Conservation (phyloP, 1,140 invertebrate species). For the Leptinotarsa lineolata region DNA sequence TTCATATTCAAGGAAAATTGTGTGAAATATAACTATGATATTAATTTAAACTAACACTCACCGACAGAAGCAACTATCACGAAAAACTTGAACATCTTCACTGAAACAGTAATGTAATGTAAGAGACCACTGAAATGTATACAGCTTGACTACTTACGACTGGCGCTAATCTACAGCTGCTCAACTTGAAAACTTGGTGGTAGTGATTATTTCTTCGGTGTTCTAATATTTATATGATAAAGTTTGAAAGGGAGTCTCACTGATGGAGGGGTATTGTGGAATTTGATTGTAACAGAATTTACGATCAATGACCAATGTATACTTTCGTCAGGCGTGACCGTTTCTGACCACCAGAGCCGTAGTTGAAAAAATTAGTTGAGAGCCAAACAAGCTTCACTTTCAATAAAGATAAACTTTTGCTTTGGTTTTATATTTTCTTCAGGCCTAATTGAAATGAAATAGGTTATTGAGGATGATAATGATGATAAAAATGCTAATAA, state of each 20-base stretch:
- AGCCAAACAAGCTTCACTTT: no score
- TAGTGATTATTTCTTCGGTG: not conserved
- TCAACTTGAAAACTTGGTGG: not conserved
- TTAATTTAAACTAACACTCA: conserved; percentile 17
- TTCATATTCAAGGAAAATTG: no score
- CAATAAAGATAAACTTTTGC: no score
- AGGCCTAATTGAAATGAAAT: no score
- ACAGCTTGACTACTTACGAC: no score
- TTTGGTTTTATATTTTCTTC: no score
- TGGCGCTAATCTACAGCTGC: no score
- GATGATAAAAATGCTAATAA: no score
- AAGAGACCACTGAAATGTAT: no score
- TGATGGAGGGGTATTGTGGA: not conserved
- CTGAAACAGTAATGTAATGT: not conserved
- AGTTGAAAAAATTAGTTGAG: not conserved
- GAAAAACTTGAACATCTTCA: conserved; percentile 41
- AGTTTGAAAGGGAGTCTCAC: conserved; percentile 1
- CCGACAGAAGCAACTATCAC: conserved; percentile 31
- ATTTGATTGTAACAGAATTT: not conserved
- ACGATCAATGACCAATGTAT: not conserved
- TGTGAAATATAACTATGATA: no score
- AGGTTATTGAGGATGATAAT: no score
- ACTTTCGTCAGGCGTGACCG: conserved; percentile 1
- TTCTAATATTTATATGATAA: not conserved
- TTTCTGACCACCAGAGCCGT: not conserved